Conservation (phyloP, 2,113 vertebrate genomes). For the Tenebrosternarchus preto region DNA sequence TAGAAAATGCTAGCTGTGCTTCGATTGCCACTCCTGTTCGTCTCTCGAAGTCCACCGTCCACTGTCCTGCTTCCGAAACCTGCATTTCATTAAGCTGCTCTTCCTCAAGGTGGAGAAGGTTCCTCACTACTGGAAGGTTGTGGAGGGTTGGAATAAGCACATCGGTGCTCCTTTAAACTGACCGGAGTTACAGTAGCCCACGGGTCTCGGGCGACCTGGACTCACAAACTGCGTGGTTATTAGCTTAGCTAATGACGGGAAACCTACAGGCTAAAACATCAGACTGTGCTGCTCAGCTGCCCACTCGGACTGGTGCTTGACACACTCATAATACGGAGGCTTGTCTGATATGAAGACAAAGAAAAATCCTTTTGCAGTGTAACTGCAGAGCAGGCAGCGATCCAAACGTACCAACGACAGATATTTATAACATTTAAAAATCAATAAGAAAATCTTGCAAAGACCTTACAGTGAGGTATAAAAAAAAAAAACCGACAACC, state of each 20-base stretch:
- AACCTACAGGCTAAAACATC: not conserved
- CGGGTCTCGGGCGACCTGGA: not conserved
- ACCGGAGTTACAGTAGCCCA: not conserved
- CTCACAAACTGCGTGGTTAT: not conserved
- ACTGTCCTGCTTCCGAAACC: not conserved
- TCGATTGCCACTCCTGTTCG: no score
- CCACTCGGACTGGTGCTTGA: not conserved
- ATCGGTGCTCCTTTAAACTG: not conserved
- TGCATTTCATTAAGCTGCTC: not conserved
- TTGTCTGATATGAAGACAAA: constrained; percentile 1
- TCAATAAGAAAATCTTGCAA: not conserved
- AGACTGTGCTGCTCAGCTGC: not conserved
- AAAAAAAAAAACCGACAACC: no score
- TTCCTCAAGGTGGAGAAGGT: constrained; percentile 2
- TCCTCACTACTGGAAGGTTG: constrained; percentile 1
- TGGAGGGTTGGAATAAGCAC: not conserved
- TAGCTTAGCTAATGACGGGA: not conserved
- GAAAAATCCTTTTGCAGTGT: not conserved
- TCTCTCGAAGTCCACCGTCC: not conserved
- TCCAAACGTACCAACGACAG: not conserved
- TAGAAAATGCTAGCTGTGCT: not conserved
- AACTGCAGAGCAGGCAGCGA: not conserved
- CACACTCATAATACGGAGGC: not conserved
- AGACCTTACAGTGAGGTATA: not conserved
- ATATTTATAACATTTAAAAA: not conserved